Evolutionary conservation across 2,797 vertebrate species (phyloP).

Genomic region (Distichodus sexfasciatus): DNA sequence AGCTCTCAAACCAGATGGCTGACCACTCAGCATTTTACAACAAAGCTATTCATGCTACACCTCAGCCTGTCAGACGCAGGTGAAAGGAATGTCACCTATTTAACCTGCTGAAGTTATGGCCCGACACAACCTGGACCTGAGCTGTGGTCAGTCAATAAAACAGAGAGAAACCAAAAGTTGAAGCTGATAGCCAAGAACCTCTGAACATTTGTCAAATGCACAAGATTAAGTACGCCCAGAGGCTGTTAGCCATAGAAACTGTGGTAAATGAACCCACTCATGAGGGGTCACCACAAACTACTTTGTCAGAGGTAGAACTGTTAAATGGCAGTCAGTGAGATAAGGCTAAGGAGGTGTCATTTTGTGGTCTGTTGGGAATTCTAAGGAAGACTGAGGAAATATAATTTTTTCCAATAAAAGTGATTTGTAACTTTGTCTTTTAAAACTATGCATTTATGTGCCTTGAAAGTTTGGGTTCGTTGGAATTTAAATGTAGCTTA

Average conservation of each 20-base stretch:
- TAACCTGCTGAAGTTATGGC: slow-evolving; percentile 22
- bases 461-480: too few relatives aligned
- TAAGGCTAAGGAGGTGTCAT: neutral
- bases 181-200: slow-evolving; percentile 37
- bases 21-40: slow-evolving; percentile 35
- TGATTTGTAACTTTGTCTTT: too few relatives aligned
- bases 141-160: slow-evolving; percentile 29
- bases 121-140: slow-evolving; percentile 23
- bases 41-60: slow-evolving; percentile 1
- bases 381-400: too few relatives aligned
- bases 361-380: neutral
- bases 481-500: too few relatives aligned
- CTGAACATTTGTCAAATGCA: slow-evolving; percentile 41
- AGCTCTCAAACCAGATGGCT: slow-evolving; percentile 29
- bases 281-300: slow-evolving; percentile 35
- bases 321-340: neutral
- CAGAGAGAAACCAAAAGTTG: slow-evolving; percentile 15
- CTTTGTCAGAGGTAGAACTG: slow-evolving; percentile 11
- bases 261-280: slow-evolving; percentile 39
- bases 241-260: slow-evolving; percentile 29
- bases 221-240: slow-evolving; percentile 22
- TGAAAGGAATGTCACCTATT: slow-evolving; percentile 23
- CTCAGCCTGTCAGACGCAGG: slow-evolving; percentile 1
- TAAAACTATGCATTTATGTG: too few relatives aligned
- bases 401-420: too few relatives aligned